These are phyloP conservation scores for Caretta caretta DNA, from an alignment of 2,113 vertebrate genomes.

Conservation along the genomic window DNA sequence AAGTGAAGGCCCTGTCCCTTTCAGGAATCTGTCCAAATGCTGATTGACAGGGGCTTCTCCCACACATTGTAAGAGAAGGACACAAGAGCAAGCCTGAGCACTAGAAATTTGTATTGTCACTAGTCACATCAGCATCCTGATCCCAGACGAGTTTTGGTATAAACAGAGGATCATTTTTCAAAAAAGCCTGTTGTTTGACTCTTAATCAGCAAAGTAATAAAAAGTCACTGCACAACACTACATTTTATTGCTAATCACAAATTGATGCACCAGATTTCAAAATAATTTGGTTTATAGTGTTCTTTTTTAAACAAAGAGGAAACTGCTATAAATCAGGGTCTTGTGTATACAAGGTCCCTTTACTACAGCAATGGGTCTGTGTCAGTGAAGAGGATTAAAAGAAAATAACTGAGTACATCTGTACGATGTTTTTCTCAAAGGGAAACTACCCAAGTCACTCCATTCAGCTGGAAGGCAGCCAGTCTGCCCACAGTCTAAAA, in stretches of 20 bases:
- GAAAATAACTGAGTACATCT: conserved; percentile 36
- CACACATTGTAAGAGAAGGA: not conserved
- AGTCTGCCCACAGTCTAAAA: conserved; percentile 23
- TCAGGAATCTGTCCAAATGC: conserved; percentile 10
- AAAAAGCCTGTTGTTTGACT: conserved; percentile 43
- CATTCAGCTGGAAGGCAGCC: conserved; percentile 55
- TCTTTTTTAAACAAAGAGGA: conserved; percentile 79
- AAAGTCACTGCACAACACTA: conserved; percentile 74
- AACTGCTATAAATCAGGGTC: conserved; percentile 79
- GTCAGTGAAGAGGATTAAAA: conserved; percentile 70
- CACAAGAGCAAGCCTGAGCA: conserved; percentile 16
- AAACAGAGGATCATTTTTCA: conserved; percentile 44
- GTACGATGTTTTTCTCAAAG: not conserved
- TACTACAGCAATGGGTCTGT: conserved; percentile 60
- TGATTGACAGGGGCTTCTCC: not conserved
- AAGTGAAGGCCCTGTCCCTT: not conserved
- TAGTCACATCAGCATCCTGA: conserved; percentile 16
- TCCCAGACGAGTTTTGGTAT: conserved; percentile 65
- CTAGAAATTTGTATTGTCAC: conserved; percentile 53
- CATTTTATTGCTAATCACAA: conserved; percentile 83
- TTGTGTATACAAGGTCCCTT: conserved; percentile 76
- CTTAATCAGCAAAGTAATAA: not conserved
- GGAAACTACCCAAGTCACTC: conserved; percentile 31
- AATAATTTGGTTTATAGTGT: conserved; percentile 85
- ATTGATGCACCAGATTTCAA: conserved; percentile 77